These are phyloP conservation scores for Bombus sylvicola DNA, from an alignment of 1,140 invertebrate genomes.

Conservation along the genomic window DNA sequence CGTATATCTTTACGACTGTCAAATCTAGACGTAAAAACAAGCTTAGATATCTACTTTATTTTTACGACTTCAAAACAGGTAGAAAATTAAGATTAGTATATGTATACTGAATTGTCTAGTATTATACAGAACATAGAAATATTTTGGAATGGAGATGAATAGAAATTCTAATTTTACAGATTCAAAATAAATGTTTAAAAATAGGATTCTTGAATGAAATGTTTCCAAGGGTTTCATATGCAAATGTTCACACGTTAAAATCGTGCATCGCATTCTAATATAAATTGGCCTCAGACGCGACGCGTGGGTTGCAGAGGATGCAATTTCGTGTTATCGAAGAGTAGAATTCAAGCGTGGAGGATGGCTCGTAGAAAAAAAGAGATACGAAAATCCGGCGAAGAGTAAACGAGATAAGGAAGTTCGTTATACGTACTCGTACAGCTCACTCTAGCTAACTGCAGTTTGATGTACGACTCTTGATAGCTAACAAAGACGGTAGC, in stretches of 20 bases:
- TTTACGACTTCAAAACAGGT: background rate
- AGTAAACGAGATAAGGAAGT: slow-evolving; percentile 33
- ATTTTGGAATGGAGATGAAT: background rate
- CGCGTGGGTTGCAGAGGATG: slow-evolving; percentile 12
- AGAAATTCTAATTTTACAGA: background rate
- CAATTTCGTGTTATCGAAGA: slow-evolving; percentile 39
- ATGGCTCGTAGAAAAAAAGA: slow-evolving; percentile 8
- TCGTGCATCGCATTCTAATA: background rate
- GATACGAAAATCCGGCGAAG: slow-evolving; percentile 31
- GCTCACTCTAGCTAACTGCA: background rate
- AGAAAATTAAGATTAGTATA: background rate
- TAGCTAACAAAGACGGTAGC: background rate
- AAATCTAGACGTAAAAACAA: background rate
- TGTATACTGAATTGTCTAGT: background rate
- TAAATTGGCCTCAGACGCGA: background rate
- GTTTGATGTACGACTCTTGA: slow-evolving; percentile 19
- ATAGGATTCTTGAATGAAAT: background rate
- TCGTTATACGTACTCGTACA: slow-evolving; percentile 27
- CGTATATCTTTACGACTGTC: too few species aligned
- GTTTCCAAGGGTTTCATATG: too few species aligned
- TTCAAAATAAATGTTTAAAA: background rate
- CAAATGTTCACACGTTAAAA: background rate
- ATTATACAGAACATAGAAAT: background rate
- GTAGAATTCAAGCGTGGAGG: slow-evolving; percentile 20
- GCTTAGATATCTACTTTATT: background rate